Conservation (phyloP, 2,888 invertebrate species). For the Rhagium mordax region DNA sequence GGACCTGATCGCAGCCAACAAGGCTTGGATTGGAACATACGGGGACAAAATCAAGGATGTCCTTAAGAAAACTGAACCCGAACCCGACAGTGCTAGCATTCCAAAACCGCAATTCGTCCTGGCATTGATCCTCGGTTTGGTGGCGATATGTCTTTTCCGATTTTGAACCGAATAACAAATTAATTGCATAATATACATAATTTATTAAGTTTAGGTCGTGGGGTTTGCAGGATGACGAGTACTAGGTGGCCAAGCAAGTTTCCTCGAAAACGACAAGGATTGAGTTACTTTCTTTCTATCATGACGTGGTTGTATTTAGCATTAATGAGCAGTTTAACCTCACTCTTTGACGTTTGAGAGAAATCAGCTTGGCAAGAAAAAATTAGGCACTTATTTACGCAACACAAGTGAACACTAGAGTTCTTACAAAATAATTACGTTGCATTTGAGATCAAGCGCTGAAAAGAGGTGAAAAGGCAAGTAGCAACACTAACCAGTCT, state of each 20-base stretch:
- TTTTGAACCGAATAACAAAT: not conserved
- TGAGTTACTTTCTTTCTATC: no score
- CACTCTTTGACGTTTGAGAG: no score
- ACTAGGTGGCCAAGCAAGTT: not conserved
- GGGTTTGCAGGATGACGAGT: not conserved
- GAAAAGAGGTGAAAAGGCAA: no score
- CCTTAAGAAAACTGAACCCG: not conserved
- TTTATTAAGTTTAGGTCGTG: not conserved
- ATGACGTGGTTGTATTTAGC: no score
- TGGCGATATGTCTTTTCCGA: not conserved
- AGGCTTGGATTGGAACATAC: slow-evolving; percentile 4
- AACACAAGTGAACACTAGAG: no score
- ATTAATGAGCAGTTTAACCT: no score
- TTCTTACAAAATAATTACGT: no score
- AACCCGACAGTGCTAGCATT: not conserved
- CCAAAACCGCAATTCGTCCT: not conserved
- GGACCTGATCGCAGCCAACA: slow-evolving; percentile 4
- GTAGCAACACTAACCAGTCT: no score
- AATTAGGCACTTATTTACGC: no score
- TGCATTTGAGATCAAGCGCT: no score
- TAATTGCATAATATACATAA: not conserved
- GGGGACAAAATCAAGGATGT: slow-evolving; percentile 3
- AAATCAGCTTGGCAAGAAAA: no score
- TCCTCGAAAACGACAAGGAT: not conserved
- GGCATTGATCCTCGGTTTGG: not conserved